These are phyloP conservation scores for Emys orbicularis DNA, from an alignment of 2,797 vertebrate genomes.

Conservation along the genomic window DNA sequence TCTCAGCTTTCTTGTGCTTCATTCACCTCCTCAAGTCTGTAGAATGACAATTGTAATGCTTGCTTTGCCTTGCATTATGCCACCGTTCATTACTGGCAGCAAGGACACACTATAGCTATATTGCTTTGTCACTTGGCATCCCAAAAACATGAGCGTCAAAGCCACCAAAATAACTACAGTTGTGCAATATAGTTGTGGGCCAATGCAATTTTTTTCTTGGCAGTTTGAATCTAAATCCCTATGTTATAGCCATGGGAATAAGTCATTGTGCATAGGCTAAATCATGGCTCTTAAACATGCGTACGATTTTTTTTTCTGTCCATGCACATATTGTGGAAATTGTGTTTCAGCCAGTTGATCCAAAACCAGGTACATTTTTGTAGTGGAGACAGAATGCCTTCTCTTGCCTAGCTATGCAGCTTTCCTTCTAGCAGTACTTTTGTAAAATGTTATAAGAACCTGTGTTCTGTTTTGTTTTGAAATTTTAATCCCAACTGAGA, in stretches of 20 bases:
- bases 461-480: background rate
- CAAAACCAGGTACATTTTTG: no score
- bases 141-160: no score
- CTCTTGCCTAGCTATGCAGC: background rate
- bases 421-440: rapidly evolving
- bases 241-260: background rate
- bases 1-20: background rate
- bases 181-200: background rate
- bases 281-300: rapidly evolving
- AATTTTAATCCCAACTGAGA: background rate
- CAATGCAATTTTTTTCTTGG: no score
- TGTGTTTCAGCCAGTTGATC: no score
- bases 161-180: background rate
- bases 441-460: background rate
- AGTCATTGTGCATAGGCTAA: background rate
- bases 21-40: background rate
- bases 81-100: background rate
- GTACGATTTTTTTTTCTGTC: background rate
- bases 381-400: background rate
- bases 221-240: background rate
- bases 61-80: background rate
- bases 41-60: background rate
- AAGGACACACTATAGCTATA: background rate
- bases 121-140: background rate
- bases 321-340: no score